Evolutionary conservation across 2,888 invertebrate genomes (phyloP), one percentile per base, ranked within the genome.

Genomic region (Cloeon dipterum): DNA sequence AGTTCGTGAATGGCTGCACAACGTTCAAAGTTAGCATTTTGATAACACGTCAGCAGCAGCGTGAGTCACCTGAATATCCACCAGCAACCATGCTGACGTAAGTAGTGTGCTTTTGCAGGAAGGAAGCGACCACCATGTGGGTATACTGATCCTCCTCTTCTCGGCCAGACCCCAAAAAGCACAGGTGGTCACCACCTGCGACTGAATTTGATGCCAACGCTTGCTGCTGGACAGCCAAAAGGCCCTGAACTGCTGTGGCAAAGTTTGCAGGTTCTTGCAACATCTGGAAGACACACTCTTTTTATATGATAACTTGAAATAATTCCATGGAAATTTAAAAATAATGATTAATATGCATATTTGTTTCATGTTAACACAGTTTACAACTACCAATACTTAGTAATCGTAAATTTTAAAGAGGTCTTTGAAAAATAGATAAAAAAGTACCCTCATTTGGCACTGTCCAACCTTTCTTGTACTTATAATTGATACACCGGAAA

Each of bases 51-150:
- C 21, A 21, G 21, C 21, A 8, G 10, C 5, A 21, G 21, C 21
- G 21, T 5, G 21, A 21, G 21, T 38, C 40, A 63, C 64, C 65
- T 54, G 63, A 59, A 58, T 91, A 96, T 3, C 96, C 96, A 39
- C 93, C 91, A 44, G 77, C 75, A 16, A 93, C 67, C 58, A 93
- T 70, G 34, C 89, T 86, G 34, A 98, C 85, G 54, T 85, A 93
- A 48, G 81, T 78, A 1, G 82, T 83, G 52, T 86, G 82, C 53
- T 83, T 79, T 57, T 94, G 93, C 34, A 98, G 64, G 56, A 98
- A 94, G 39, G 88, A 86, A 5, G 96, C 88, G 13, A 98, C 85
- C 18, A 94, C 93, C 96, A 98, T 98, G 53, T 93, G 82, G 14
- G 93, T 88, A 53, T 89, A 91, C 47, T 83, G 83, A 55, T 94